Evolutionary conservation across 2,797 vertebrate genomes (phyloP).

Genomic region (Acridotheres tristis): DNA sequence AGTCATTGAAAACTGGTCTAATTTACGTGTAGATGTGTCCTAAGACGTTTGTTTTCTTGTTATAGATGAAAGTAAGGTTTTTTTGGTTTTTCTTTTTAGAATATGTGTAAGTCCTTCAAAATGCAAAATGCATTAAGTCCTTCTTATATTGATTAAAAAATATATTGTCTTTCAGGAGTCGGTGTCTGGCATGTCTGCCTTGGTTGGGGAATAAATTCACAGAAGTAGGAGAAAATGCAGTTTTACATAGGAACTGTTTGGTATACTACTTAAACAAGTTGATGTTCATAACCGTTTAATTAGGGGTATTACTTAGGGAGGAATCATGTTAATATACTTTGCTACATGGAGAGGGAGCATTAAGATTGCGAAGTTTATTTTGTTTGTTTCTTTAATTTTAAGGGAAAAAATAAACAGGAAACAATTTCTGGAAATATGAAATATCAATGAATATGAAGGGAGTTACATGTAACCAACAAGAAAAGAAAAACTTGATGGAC

Average conservation of each 20-base stretch:
- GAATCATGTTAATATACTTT: neutral
- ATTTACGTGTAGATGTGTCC: neutral
- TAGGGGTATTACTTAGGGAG: neutral
- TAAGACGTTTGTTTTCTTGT: neutral
- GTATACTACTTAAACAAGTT: neutral
- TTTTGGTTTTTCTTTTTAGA: neutral
- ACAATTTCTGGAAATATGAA: neutral
- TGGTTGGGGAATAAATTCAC: neutral
- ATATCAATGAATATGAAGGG: neutral
- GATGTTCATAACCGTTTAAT: neutral
- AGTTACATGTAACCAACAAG: neutral
- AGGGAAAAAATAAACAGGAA: neutral
- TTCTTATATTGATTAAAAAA: neutral
- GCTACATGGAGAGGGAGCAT: neutral
- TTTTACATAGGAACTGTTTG: neutral
- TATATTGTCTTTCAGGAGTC: neutral
- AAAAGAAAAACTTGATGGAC: neutral
- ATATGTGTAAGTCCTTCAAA: neutral
- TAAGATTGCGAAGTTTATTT: neutral
- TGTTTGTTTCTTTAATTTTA: neutral
- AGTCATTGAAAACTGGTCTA: neutral
- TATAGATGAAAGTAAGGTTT: neutral
- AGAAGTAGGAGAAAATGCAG: neutral
- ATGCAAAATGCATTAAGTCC: neutral
- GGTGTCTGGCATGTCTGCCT: neutral